Percentiles rank a stretch among this genome's conserved stretches.
Evolutionary conservation across 2,113 vertebrate species (phyloP).

Genomic region (Ammodytes dubius): DNA sequence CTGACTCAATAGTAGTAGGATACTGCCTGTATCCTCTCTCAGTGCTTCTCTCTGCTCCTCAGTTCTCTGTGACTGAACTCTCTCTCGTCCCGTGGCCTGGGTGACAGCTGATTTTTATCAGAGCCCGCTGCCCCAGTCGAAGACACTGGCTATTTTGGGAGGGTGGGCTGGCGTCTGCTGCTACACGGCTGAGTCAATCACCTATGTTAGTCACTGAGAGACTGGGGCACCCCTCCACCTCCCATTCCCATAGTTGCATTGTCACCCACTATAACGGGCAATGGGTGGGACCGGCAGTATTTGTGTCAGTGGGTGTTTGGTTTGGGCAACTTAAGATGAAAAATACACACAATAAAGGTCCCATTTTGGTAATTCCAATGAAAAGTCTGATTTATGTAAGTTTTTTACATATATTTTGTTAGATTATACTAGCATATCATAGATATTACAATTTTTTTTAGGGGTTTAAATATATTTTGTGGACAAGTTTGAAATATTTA

Average conservation of each 20-base stretch:
- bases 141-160: slow-evolving; percentile 88
- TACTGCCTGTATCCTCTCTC: slow-evolving; percentile 42
- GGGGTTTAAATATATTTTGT: neutral
- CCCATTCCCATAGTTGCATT: slow-evolving; percentile 70
- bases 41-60: slow-evolving; percentile 43
- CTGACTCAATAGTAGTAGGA: slow-evolving; percentile 36
- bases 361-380: slow-evolving; percentile 39
- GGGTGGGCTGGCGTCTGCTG: slow-evolving; percentile 81
- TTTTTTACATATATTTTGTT: neutral
- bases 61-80: slow-evolving; percentile 66
- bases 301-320: slow-evolving; percentile 50
- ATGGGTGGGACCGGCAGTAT: slow-evolving; percentile 54
- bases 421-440: neutral
- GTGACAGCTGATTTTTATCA: slow-evolving; percentile 92
- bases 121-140: slow-evolving; percentile 49
- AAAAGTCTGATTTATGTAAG: neutral
- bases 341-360: slow-evolving; percentile 1
- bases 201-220: slow-evolving; percentile 69
- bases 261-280: slow-evolving; percentile 75
- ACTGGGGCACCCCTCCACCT: slow-evolving; percentile 56
- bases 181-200: slow-evolving; percentile 89
- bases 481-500: neutral
- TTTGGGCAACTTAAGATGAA: slow-evolving; percentile 7
- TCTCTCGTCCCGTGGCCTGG: slow-evolving; percentile 74
- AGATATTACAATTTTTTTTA: neutral